Evolutionary conservation across 2,797 vertebrate species (phyloP), one percentile per base, ranked within the genome.

Genomic region (Pseudochromis fuscus): DNA sequence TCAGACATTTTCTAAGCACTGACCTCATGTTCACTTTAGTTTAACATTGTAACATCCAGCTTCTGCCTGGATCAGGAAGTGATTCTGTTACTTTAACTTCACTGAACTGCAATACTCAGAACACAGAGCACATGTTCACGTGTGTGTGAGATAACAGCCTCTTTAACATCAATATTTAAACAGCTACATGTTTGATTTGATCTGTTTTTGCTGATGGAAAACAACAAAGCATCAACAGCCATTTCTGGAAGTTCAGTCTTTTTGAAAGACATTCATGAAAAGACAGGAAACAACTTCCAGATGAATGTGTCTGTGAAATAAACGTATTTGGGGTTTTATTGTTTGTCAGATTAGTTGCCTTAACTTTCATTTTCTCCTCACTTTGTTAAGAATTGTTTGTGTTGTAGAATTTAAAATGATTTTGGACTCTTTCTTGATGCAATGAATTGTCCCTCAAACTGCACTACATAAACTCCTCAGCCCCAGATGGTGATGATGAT

Each of bases 311-410:
- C 52, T 52, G 3, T 69, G 19, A 13, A 4, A 66, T 27, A 7
- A 63, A 52, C 53, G 12, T 61, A 35, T 21, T n/a, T 10, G 27
- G 13, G 4, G 9, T 10, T 4, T 66, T 7, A 19, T 19, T 19
- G 2, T 44, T 58, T 52, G 49, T 70, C 42, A 59, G 37, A 58
- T 79, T 61, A 40, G 44, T 75, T 87, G 84, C 87, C 86, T 89
- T 90, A 85, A 70, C 38, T 48, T 59, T 24, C 27, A 49, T 45
- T 80, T 28, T 62, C 57, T 55, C 18, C n/a, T 40, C 13, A 31
- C 30, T 2, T 10, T 15, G 12, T 49, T 18, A 6, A 30, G 27
- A 7, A 6, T 30, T 52, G 42, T 31, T 28, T 49, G 24, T 23
- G 55, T 71, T 63, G 4, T 60, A 31, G 30, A 5, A 9, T 28